Evolutionary conservation across 1,140 invertebrate species (phyloP).

Genomic region (Apolygus lucorum): DNA sequence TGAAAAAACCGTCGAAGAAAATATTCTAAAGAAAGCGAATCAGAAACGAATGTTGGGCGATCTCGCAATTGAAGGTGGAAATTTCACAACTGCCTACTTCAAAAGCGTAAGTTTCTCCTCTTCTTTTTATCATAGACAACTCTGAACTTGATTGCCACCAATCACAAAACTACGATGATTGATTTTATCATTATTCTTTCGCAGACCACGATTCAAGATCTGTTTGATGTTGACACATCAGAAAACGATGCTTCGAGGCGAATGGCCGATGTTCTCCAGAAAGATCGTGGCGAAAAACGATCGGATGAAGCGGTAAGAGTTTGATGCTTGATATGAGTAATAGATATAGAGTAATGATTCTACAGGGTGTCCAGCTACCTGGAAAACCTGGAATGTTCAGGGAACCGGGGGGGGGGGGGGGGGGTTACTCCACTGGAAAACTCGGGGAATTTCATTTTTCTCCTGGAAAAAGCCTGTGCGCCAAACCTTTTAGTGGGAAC

Average conservation of each 20-base stretch:
- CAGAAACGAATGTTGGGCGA: constrained; percentile 94
- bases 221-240: constrained; percentile 70
- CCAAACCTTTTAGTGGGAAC: too few relatives aligned
- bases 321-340: too few relatives aligned
- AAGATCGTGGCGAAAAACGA: constrained; percentile 39
- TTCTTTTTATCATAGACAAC: constrained; percentile 14
- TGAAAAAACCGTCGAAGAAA: constrained; percentile 96
- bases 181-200: constrained; percentile 30
- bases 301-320: background rate
- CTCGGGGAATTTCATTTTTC: too few relatives aligned
- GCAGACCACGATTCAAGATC: constrained; percentile 82
- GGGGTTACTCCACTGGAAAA: too few relatives aligned
- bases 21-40: constrained; percentile 97
- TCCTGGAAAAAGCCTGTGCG: too few relatives aligned
- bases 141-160: constrained; percentile 20
- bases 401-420: too few relatives aligned
- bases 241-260: constrained; percentile 51
- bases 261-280: constrained; percentile 54
- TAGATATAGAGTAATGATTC: too few relatives aligned
- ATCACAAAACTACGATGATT: constrained; percentile 10
- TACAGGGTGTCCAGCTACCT: too few relatives aligned
- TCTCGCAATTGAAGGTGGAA: constrained; percentile 96
- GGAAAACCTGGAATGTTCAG: too few relatives aligned
- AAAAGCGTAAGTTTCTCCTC: constrained; percentile 72
- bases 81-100: constrained; percentile 97